Base-by-base conservation (phyloP, 2,888 invertebrate genomes). In the Mythimna ferrago region DNA sequence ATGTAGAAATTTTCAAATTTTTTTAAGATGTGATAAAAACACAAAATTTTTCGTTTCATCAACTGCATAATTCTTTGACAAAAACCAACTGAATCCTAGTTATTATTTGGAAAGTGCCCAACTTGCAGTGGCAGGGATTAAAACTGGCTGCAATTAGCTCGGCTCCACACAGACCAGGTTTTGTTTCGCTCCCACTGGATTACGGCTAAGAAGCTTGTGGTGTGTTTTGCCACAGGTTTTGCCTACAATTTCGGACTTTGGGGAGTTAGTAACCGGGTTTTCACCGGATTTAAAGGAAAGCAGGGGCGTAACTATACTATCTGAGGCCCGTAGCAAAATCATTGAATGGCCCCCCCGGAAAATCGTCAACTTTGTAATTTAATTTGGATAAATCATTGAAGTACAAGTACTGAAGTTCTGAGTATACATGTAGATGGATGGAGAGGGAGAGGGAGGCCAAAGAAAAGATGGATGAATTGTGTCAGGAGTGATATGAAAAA, bases 21-120 rank as follows among this genome's bases (percentile, higher is more conserved):
- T 5, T 32, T 4, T 32, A 32, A 32, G 5, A 2, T 44, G 32
- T 44, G 44, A 4, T 44, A 44, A 44, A 11, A 44, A 14, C 11
- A 44, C 4, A 44, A 44, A 14, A 44, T 14, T 44, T 14, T 0
- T 44, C 14, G 44, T 44, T 48, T 57, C 4, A 26, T 9, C 5
- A 16, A 54, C 44, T 48, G 19, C 7, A 38, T 21, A 38, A 65
- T 26, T 57, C 6, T 48, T 65, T 35, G 16, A 35, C 35, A 44
- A 62, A 48, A 65, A 64, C 11, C n/a, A 16, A 51, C 60, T 1
- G 32, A 19, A 21, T 21, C 64, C 14, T 26, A 38, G 53, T 61
- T 79, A 63, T 72, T 64, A 67, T 71, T 84, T 83, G 85, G 83
- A 74, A 32, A 57, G 57, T 62, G 4, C 73, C 77, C 77, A 82